Evolutionary conservation across 2,888 invertebrate genomes (phyloP).

Genomic region (Drosophila yooni): DNA sequence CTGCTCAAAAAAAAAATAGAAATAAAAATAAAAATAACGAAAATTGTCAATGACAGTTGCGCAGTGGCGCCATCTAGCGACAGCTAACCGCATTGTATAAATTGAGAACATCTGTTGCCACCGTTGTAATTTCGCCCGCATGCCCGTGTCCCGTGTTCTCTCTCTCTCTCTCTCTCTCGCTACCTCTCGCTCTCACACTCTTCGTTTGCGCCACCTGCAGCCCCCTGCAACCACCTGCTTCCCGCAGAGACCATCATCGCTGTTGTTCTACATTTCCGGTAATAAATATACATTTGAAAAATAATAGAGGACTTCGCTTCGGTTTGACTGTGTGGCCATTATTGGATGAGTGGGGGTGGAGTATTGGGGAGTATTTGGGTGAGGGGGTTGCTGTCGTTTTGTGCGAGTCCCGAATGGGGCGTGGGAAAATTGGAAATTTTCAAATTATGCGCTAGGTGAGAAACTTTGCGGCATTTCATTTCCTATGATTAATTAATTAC

Average conservation of each 20-base stretch:
- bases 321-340: conserved; percentile 1
- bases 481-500: conserved; percentile 77
- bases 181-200: background rate
- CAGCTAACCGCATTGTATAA: conserved; percentile 42
- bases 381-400: background rate
- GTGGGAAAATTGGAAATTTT: conserved; percentile 74
- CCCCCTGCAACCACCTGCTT: background rate
- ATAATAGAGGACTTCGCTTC: conserved; percentile 51
- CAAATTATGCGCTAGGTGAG: conserved; percentile 68
- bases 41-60: conserved; percentile 50
- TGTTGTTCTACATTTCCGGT: conserved; percentile 79
- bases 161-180: background rate
- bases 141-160: conserved; percentile 16
- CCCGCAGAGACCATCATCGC: conserved; percentile 36
- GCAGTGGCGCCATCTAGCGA: conserved; percentile 40
- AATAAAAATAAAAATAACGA: conserved; percentile 13
- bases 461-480: conserved; percentile 79
- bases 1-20: conserved; percentile 16
- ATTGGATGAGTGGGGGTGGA: background rate
- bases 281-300: conserved; percentile 78
- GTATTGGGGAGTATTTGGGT: background rate
- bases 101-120: conserved; percentile 70
- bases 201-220: background rate
- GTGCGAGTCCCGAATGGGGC: conserved; percentile 57
- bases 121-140: conserved; percentile 64